Evolutionary conservation across 2,113 vertebrate genomes (phyloP).

Genomic region (Myiagra hebetior): DNA sequence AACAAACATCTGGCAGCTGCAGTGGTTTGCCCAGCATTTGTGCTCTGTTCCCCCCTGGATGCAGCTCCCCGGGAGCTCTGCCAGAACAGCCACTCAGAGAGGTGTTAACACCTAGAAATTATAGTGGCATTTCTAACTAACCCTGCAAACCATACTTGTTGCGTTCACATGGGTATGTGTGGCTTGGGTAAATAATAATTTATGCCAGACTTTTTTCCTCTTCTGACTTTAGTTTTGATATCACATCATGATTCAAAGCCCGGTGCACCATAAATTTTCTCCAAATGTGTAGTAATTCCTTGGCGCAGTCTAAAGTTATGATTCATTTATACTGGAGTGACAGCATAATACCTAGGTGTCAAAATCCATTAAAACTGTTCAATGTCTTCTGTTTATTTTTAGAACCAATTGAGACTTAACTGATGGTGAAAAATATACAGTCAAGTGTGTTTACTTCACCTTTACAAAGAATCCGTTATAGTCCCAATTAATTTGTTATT

Average conservation of each 20-base stretch:
- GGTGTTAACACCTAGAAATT: constrained; percentile 31
- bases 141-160: constrained; percentile 61
- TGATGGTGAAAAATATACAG: constrained; percentile 99
- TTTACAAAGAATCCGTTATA: constrained; percentile 98
- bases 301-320: constrained; percentile 96
- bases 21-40: not conserved
- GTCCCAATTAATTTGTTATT: constrained; percentile 99
- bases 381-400: constrained; percentile 99
- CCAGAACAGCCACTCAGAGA: not conserved
- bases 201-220: constrained; percentile 82
- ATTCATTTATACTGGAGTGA: constrained; percentile 99
- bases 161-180: not conserved
- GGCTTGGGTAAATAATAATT: constrained; percentile 81
- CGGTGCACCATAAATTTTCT: constrained; percentile 91
- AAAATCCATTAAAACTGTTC: constrained; percentile 99
- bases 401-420: constrained; percentile 99
- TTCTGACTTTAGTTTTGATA: constrained; percentile 90
- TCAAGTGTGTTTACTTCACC: constrained; percentile 99
- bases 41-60: not conserved
- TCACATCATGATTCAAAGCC: constrained; percentile 95
- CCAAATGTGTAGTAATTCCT: constrained; percentile 99
- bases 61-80: not conserved
- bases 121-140: constrained; percentile 36
- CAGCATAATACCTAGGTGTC: constrained; percentile 99
- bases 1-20: not conserved